Evolutionary conservation across 1,140 invertebrate genomes (phyloP).

Genomic region (Vollenhovia emeryi): DNA sequence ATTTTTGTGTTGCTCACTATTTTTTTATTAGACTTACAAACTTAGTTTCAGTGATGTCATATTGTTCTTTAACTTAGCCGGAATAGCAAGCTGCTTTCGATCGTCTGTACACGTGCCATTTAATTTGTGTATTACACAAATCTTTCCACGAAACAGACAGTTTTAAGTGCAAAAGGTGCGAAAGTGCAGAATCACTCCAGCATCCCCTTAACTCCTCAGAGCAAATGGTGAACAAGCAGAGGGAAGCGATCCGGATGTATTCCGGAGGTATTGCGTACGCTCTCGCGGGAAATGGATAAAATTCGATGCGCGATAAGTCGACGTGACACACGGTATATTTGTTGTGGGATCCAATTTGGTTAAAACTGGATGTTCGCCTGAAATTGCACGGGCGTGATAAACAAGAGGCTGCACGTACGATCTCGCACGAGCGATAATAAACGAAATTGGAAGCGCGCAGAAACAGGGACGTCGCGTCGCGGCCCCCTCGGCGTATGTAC

Average conservation of each 20-base stretch:
- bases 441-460: neutral
- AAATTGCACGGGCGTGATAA: neutral
- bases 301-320: conserved; percentile 14
- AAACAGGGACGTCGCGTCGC: neutral
- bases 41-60: too few relatives aligned
- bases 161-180: too few relatives aligned
- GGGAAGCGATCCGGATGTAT: neutral
- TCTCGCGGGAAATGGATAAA: neutral
- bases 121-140: too few relatives aligned
- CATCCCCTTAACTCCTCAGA: neutral
- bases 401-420: neutral
- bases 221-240: neutral
- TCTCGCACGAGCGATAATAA: neutral
- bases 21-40: too few relatives aligned
- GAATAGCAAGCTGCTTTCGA: too few relatives aligned
- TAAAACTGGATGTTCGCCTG: neutral
- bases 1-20: too few relatives aligned
- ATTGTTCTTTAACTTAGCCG: too few relatives aligned
- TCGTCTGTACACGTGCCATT: too few relatives aligned
- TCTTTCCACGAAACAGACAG: too few relatives aligned
- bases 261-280: neutral
- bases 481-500: neutral
- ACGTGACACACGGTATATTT: neutral
- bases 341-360: neutral
- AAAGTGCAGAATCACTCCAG: too few relatives aligned